These are phyloP conservation scores for Muscidifurax raptorellus DNA, from an alignment of 1,140 invertebrate species.

Conservation along the genomic window DNA sequence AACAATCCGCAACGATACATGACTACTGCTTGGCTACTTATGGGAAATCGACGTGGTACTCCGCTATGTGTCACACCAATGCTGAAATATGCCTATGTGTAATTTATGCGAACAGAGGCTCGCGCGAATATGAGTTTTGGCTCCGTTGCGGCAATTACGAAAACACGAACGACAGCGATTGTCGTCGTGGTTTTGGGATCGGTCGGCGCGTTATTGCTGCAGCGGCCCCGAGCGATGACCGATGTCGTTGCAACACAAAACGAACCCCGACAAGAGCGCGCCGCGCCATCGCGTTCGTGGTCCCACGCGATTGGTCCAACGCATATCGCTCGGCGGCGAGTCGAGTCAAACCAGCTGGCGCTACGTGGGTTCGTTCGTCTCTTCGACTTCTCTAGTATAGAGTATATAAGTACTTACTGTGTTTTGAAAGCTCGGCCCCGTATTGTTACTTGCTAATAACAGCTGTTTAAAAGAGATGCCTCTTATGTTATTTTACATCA, in stretches of 20 bases:
- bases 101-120: no score
- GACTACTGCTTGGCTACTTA: conserved; percentile 35
- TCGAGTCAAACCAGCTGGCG: conserved; percentile 44
- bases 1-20: conserved; percentile 70
- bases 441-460: no score
- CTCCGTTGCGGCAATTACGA: background rate
- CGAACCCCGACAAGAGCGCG: conserved; percentile 46
- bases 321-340: conserved; percentile 46
- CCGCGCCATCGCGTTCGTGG: conserved; percentile 73
- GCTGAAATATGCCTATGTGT: no score
- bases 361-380: background rate
- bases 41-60: background rate
- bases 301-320: conserved; percentile 69
- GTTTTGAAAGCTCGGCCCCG: no score
- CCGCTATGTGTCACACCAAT: no score
- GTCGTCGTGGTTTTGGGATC: background rate
- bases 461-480: no score
- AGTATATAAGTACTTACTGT: no score
- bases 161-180: background rate
- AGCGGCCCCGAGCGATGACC: background rate
- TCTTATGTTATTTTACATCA: no score
- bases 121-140: no score
- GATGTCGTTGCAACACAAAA: background rate
- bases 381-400: no score
- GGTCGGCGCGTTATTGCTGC: no score